Evolutionary conservation across 2,888 invertebrate genomes (phyloP), one percentile per base, ranked within the genome.

Genomic region (Strigamia maritima): DNA sequence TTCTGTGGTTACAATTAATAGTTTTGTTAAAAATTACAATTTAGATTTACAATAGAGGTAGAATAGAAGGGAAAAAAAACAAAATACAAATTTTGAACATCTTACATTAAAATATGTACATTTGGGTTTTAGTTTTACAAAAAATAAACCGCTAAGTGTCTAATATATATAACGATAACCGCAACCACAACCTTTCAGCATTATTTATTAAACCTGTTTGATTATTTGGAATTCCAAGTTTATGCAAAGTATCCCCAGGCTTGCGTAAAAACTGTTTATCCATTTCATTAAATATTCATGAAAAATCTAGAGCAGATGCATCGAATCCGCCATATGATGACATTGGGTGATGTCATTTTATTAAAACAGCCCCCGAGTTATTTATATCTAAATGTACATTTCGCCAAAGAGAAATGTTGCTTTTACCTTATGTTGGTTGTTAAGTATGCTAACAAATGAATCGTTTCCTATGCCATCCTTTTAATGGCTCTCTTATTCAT

Each of bases 221-320:
- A 70, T 70, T 70, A 70, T 70, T 70, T 70, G 70, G 10, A 70
- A 28, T 28, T 16, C n/a, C n/a, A n/a, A 70, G 70, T 70, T 12
- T 26, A 70, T 70, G 70, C 70, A 70, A 54, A 28, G 70, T 26
- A 12, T 28, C 26, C 70, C 70, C 70, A n/a, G 70, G 70, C 70
- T 12, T 14, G n/a, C 70, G 28, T 70, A 70, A 70, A 70, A 70
- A 70, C 70, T 70, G 70, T 70, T 70, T 70, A 70, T 70, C 70
- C 70, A 70, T 70, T 70, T 26, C 70, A 70, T 70, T 70, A 70
- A 70, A 70, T 70, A 70, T 70, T 70, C 70, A 70, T 70, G 70
- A 70, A 70, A 70, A 70, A 14, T 70, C 70, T 4, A 70, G 70
- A 70, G 70, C 70, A 70, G 70, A 70, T 70, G 70, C 70, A 28